phyloP scores from a whole-genome alignment of 2,888 invertebrate genomes.

The Melieria crassipennis region DNA sequence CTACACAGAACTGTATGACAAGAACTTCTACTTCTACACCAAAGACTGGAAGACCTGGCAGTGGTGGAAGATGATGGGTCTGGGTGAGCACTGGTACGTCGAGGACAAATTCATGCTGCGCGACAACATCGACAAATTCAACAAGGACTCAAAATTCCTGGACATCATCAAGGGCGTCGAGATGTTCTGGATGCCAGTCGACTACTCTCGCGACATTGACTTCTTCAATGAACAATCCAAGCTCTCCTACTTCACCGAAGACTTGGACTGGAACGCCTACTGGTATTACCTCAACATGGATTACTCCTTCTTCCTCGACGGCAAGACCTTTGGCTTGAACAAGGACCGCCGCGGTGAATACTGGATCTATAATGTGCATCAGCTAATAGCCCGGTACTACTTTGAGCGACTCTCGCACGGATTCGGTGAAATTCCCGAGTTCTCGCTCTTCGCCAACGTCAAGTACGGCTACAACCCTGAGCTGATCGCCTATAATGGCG shows the following conservation, averaged over 20 bases:
- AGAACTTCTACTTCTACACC: slow-evolving; percentile 51
- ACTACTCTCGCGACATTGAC: slow-evolving; percentile 70
- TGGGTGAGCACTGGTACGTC: slow-evolving; percentile 51
- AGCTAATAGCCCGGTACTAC: slow-evolving; percentile 75
- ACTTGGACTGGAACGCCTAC: slow-evolving; percentile 74
- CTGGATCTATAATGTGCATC: slow-evolving; percentile 75
- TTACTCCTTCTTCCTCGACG: slow-evolving; percentile 73
- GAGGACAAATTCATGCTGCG: slow-evolving; percentile 56
- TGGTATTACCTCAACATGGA: slow-evolving; percentile 74
- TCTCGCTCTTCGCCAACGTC: slow-evolving; percentile 68
- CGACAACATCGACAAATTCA: slow-evolving; percentile 48
- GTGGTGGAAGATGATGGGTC: slow-evolving; percentile 59
- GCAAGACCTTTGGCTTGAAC: slow-evolving; percentile 66
- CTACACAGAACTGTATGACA: slow-evolving; percentile 42
- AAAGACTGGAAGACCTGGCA: slow-evolving; percentile 59
- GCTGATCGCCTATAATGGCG: slow-evolving; percentile 71
- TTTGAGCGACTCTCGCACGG: slow-evolving; percentile 75
- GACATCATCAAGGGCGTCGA: slow-evolving; percentile 47
- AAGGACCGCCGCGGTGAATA: slow-evolving; percentile 73
- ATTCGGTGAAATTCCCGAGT: slow-evolving; percentile 70
- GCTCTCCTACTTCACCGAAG: slow-evolving; percentile 76
- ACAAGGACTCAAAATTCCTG: slow-evolving; percentile 51
- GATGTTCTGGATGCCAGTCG: slow-evolving; percentile 67
- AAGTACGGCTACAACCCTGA: slow-evolving; percentile 71
- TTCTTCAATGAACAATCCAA: slow-evolving; percentile 70